Evolutionary conservation across 2,888 invertebrate species (phyloP), one percentile per base, ranked within the genome.

Genomic region (Cantharis flavilabris): DNA sequence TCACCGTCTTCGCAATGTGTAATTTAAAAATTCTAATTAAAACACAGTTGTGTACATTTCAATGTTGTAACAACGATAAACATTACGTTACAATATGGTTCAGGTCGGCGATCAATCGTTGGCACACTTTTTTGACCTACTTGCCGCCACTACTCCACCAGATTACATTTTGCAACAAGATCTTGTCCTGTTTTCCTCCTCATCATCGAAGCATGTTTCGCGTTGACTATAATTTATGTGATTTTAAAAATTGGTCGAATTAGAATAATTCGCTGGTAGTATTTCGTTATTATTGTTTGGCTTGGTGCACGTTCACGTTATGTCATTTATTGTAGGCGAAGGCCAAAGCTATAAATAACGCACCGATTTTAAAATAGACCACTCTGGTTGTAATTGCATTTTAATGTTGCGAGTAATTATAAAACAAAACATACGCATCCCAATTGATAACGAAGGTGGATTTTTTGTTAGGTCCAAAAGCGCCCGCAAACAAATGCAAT

Each of bases 101-200:
- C 80, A 80, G 81, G 80, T 77, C 73, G 73, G 76, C 82, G 83
- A 85, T 85, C 85, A 85, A 85, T 85, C 82, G 80, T 79, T 82
- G 84, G 82, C 85, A 85, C 79, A 85, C 84, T 85, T 85, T 80
- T 79, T 72, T 84, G 85, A 84, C 85, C 85, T 76, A 84, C 73
- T 79, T 77, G 30, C 14, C 63, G 23, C 74, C 20, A 70, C 70
- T 62, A 70, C 20, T 70, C 30, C 70, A 11, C n/a, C 20, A 65
- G 23, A 65, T 70, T 69, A 73, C 20, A 65, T 65, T 65, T 65
- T 65, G 65, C 65, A 65, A 65, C 23, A 65, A 65, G 65, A 65
- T 65, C 20, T 20, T 65, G 23, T n/a, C 65, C 18, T 23, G 20
- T 65, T 23, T 65, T 20, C 33, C 33, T 33, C 33, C 4, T 33